A percentile compares a stretch with the other conserved stretches of the same genome.
phyloP scores from a whole-genome alignment of 1,140 invertebrate genomes.

The Chlorops oryzae region DNA sequence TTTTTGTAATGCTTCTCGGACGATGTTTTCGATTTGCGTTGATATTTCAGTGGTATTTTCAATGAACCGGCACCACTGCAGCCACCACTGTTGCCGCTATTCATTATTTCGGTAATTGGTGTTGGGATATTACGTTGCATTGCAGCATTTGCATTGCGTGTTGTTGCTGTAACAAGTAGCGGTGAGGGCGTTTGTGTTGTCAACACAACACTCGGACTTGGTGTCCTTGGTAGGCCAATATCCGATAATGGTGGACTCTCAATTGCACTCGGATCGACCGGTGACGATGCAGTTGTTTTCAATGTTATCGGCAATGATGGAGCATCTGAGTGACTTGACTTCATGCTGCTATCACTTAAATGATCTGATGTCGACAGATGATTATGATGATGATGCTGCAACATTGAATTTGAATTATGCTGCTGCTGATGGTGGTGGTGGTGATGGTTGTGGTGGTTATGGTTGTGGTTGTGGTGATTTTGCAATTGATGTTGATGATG shows the following conservation, averaged over 20 bases:
- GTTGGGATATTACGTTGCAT: not conserved
- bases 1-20: slow-evolving; percentile 67
- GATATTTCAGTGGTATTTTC: slow-evolving; percentile 55
- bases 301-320: slow-evolving; percentile 24
- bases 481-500: too few species aligned
- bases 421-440: slow-evolving; percentile 1
- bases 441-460: slow-evolving; percentile 3
- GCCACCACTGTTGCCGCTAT: not conserved
- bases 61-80: slow-evolving; percentile 9
- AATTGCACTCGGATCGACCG: slow-evolving; percentile 33
- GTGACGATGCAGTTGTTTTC: slow-evolving; percentile 36
- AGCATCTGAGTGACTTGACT: slow-evolving; percentile 25
- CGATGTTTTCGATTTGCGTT: slow-evolving; percentile 55
- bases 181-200: slow-evolving; percentile 50
- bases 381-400: slow-evolving; percentile 4
- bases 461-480: slow-evolving; percentile 11
- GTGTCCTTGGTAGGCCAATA: slow-evolving; percentile 59
- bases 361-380: slow-evolving; percentile 22
- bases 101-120: not conserved
- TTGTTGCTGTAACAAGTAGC: slow-evolving; percentile 15
- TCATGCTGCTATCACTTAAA: slow-evolving; percentile 40
- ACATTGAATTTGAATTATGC: slow-evolving; percentile 4
- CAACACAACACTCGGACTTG: slow-evolving; percentile 54
- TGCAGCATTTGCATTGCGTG: not conserved
- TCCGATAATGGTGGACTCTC: slow-evolving; percentile 53